Base-by-base conservation (phyloP, 2,797 vertebrate genomes). In the Champsocephalus esox region DNA sequence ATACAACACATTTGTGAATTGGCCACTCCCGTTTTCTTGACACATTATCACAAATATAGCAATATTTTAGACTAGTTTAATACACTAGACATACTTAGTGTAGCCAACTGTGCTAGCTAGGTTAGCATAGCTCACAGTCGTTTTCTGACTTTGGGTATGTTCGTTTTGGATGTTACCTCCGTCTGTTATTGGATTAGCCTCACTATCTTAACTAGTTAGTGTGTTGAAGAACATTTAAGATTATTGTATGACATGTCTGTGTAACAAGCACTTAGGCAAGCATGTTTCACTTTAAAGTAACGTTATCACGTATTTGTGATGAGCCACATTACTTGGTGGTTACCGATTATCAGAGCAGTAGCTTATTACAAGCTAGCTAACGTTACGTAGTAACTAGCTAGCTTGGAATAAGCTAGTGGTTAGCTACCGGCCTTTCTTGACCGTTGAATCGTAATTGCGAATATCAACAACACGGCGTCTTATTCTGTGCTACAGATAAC, bases 41-140 rank as follows among this genome's bases (percentile, higher is more conserved):
- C 1, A 1, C 1, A n/a, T 9, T 34, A 48, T 10, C 6, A n/a
- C 0, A 45, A 78, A 50, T 1, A 11, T 0, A 19, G 1, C n/a
- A 41, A 28, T 0, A 66, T 24, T 0, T 2, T 0, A 9, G 4
- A 44, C 2, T 24, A 49, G 10, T 70, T 75, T 50, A 12, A 7
- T 16, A 32, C 56, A 81, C 1, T 13, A 54, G 9, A 3, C 51
- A 43, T 78, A 81, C 52, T 87, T 81, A 17, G 62, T 51, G 21
- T 61, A 66, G 87, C 88, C 77, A 86, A 81, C 58, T 70, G 62
- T 59, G 87, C 82, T 93, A 88, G 86, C 88, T 80, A 16, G 5
- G 67, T 58, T 93, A 93, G 90, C 92, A 66, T 87, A 83, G 79
- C 80, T 68, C 19, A 0, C 68, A 81, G 84, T 81, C 79, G 34